Conservation (phyloP, 2,113 vertebrate genomes). For the Salvelinus sp. region DNA sequence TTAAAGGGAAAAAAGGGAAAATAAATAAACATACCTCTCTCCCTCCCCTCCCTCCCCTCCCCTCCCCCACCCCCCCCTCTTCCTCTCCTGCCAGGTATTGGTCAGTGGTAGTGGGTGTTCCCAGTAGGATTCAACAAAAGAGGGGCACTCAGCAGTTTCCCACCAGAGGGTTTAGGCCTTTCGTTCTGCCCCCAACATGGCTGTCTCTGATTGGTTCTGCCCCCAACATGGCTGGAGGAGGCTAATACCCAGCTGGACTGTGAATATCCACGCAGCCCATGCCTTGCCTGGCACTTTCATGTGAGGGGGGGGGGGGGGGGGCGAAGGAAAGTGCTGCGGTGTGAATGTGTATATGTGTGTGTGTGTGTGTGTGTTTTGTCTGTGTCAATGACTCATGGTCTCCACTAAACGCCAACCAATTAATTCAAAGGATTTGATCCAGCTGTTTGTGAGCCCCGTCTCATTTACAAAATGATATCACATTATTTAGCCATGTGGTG, state of each 20-base stretch:
- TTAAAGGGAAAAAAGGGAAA: too few relatives aligned
- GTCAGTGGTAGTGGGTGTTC: constrained; percentile 53
- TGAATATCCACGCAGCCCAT: too few relatives aligned
- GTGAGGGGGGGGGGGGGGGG: too few relatives aligned
- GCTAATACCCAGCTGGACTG: too few relatives aligned
- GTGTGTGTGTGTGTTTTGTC: constrained; percentile 21
- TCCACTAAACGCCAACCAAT: constrained; percentile 53
- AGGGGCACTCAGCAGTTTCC: constrained; percentile 62
- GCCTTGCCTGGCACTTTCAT: too few relatives aligned
- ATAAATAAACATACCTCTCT: too few relatives aligned
- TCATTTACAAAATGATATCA: constrained; percentile 67
- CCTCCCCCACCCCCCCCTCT: background rate
- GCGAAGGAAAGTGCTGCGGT: background rate
- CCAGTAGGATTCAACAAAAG: constrained; percentile 57
- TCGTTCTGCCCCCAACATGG: constrained; percentile 45
- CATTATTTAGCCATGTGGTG: constrained; percentile 9
- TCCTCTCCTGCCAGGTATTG: constrained; percentile 5
- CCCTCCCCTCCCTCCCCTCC: too few relatives aligned
- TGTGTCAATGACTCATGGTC: constrained; percentile 12
- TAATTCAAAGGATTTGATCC: constrained; percentile 46
- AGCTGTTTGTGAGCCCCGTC: constrained; percentile 60
- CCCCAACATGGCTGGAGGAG: too few relatives aligned
- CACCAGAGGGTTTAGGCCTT: constrained; percentile 59
- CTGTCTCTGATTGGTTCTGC: constrained; percentile 32
- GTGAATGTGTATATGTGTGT: background rate